phyloP scores from a whole-genome alignment of 2,888 invertebrate species.

The Plebejus melissa region DNA sequence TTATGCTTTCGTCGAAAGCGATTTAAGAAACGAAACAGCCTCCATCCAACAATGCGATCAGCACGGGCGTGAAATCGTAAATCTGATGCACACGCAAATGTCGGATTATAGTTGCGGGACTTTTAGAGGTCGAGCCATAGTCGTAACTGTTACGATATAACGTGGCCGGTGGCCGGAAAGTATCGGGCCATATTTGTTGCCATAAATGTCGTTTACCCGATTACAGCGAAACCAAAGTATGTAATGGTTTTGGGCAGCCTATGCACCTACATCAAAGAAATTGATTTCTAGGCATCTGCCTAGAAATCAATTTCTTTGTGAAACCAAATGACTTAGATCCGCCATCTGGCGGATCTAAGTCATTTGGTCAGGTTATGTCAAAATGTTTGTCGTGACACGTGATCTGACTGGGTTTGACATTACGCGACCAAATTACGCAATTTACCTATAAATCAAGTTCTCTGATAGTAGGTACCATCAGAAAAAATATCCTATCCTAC shows the following conservation, averaged over 20 bases:
- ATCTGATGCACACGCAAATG: conserved; percentile 44
- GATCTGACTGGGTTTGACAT: too few relatives aligned
- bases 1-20: not conserved
- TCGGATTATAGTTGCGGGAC: conserved; percentile 51
- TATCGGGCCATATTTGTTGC: not conserved
- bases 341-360: too few relatives aligned
- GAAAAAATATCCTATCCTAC: too few relatives aligned
- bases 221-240: not conserved
- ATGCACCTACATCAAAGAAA: not conserved
- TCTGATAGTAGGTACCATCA: too few relatives aligned
- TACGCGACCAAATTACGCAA: too few relatives aligned
- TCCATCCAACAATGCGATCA: not conserved
- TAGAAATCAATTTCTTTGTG: too few relatives aligned
- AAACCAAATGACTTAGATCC: too few relatives aligned
- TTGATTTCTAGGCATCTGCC: too few relatives aligned
- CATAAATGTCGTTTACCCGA: not conserved
- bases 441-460: too few relatives aligned
- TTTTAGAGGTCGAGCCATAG: conserved; percentile 34
- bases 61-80: conserved; percentile 6
- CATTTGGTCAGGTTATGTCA: too few relatives aligned
- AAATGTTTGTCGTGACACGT: too few relatives aligned
- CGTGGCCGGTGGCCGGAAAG: not conserved
- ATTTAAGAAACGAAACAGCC: not conserved
- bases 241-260: not conserved
- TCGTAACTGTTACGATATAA: not conserved